Evolutionary conservation across 2,888 invertebrate genomes (phyloP).

Genomic region (Mechanitis messenoides): DNA sequence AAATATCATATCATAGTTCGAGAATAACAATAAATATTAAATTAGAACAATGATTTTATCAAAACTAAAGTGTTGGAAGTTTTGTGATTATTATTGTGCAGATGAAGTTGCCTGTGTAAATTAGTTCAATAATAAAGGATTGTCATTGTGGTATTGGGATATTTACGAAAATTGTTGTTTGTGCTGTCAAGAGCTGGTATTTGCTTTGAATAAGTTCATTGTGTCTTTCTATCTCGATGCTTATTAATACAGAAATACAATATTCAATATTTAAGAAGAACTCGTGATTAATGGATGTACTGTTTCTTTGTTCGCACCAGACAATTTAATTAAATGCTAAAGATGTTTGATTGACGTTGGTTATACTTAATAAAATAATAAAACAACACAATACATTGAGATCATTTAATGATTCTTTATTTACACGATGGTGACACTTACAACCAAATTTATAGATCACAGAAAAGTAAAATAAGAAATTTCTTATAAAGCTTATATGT

Average conservation of each 20-base stretch:
- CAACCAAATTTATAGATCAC: constrained; percentile 63
- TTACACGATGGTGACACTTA: constrained; percentile 67
- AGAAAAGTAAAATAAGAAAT: constrained; percentile 51
- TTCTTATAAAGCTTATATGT: constrained; percentile 20
- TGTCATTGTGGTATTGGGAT: not conserved
- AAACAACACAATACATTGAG: constrained; percentile 66
- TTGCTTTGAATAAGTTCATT: not conserved
- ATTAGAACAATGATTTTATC: too few relatives aligned
- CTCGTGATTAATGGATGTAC: too few relatives aligned
- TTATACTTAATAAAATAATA: constrained; percentile 37
- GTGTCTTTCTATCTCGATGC: not conserved
- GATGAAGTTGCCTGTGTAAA: too few relatives aligned
- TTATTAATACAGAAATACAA: too few relatives aligned
- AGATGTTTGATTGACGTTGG: too few relatives aligned
- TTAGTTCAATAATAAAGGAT: not conserved
- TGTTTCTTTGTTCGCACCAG: too few relatives aligned
- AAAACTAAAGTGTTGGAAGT: too few relatives aligned
- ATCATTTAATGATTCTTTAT: constrained; percentile 74
- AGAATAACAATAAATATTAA: too few relatives aligned
- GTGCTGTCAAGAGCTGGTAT: not conserved
- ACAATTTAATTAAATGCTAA: not conserved
- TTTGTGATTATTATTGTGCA: too few relatives aligned
- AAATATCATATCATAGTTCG: too few relatives aligned
- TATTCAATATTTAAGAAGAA: too few relatives aligned
- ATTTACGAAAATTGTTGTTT: not conserved